These are phyloP conservation scores for Cydia strobilella DNA, from an alignment of 1,140 invertebrate species.

Conservation along the genomic window DNA sequence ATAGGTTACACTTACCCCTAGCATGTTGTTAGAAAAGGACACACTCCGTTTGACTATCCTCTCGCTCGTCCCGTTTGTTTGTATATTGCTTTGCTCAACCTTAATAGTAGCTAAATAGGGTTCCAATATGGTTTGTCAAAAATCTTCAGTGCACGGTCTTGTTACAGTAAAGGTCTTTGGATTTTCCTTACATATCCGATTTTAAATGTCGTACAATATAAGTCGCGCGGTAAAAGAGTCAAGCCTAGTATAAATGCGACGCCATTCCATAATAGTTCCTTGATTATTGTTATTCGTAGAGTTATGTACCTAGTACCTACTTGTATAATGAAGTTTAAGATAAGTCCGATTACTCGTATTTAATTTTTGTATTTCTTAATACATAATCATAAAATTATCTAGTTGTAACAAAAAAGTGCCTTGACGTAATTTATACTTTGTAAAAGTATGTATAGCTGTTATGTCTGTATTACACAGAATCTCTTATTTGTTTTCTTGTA, in stretches of 20 bases:
- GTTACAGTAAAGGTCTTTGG: too few species aligned
- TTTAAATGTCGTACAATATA: background rate
- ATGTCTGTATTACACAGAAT: slow-evolving; percentile 2
- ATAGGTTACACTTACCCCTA: too few species aligned
- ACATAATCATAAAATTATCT: background rate
- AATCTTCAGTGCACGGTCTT: too few species aligned
- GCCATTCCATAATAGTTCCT: background rate
- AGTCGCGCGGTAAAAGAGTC: background rate
- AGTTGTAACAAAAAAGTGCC: slow-evolving; percentile 10
- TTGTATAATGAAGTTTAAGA: background rate
- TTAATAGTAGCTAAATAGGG: too few species aligned
- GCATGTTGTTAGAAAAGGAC: too few species aligned
- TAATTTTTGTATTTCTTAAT: background rate
- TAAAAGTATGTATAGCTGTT: background rate
- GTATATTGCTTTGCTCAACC: too few species aligned
- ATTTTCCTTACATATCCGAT: background rate
- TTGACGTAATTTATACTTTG: background rate
- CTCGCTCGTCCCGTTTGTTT: too few species aligned
- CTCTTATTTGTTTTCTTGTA: background rate
- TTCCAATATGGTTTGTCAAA: too few species aligned
- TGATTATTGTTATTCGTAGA: background rate
- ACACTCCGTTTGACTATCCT: too few species aligned
- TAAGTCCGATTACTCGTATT: background rate
- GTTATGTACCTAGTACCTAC: too few species aligned
- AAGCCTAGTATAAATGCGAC: background rate